Percentiles rank a stretch among this genome's conserved stretches.
Evolutionary conservation across 2,888 invertebrate genomes (phyloP).

Genomic region (Nebria brevicollis): DNA sequence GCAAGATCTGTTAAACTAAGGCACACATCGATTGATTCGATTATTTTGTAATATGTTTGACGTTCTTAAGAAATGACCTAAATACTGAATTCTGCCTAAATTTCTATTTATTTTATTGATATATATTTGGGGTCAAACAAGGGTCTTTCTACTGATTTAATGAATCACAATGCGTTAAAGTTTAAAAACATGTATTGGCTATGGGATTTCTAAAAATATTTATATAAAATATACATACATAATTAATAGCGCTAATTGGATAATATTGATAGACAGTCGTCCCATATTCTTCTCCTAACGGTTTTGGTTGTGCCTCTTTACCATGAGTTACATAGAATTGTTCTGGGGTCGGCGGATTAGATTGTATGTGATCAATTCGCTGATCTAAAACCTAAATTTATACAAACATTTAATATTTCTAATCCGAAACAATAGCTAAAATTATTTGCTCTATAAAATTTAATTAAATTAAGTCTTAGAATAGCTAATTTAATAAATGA

Average conservation of each 20-base stretch:
- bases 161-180: too few relatives aligned
- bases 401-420: conserved; percentile 19
- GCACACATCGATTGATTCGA: conserved; percentile 30
- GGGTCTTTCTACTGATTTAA: too few relatives aligned
- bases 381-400: conserved; percentile 79
- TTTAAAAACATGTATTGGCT: not conserved
- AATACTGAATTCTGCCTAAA: not conserved
- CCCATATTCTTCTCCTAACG: conserved; percentile 87
- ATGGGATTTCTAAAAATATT: not conserved
- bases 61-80: not conserved
- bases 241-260: conserved; percentile 88
- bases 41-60: not conserved
- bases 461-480: too few relatives aligned
- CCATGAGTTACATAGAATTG: conserved; percentile 82
- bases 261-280: conserved; percentile 85
- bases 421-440: too few relatives aligned
- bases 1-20: conserved; percentile 85
- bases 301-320: conserved; percentile 83
- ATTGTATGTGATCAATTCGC: conserved; percentile 80
- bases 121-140: too few relatives aligned
- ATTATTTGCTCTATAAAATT: too few relatives aligned
- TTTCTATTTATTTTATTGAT: too few relatives aligned
- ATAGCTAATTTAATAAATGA: too few relatives aligned
- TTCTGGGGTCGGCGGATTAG: conserved; percentile 78
- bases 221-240: conserved; percentile 69